These are phyloP conservation scores for Tetraneura akinire DNA, from an alignment of 1,140 invertebrate species.

Conservation along the genomic window DNA sequence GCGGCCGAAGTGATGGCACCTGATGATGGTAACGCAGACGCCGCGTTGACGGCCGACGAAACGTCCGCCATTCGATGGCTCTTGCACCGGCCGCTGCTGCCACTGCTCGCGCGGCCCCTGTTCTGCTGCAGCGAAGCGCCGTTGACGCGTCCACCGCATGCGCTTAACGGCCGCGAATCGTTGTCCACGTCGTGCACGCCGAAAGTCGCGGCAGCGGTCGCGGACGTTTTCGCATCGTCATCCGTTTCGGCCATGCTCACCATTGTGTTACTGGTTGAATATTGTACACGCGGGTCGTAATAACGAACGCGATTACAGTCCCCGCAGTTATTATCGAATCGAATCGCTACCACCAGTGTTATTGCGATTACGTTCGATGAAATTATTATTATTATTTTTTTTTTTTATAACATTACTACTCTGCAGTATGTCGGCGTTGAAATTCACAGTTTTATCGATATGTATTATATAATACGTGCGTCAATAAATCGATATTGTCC, in stretches of 20 bases:
- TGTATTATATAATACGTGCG: too few relatives aligned
- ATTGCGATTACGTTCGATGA: background rate
- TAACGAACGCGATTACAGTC: too few relatives aligned
- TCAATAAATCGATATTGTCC: too few relatives aligned
- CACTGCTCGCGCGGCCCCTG: background rate
- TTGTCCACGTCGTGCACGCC: background rate
- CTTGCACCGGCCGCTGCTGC: background rate
- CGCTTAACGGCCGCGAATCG: background rate
- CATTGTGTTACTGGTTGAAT: background rate
- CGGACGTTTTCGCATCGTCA: background rate
- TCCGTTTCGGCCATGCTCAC: background rate
- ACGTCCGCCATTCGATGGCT: background rate
- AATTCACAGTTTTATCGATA: too few relatives aligned
- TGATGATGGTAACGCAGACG: too few relatives aligned
- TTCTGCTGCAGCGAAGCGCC: background rate
- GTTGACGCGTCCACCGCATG: background rate
- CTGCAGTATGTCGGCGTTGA: too few relatives aligned
- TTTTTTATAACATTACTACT: too few relatives aligned
- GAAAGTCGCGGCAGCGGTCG: background rate
- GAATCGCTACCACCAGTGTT: background rate
- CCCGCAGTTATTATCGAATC: too few relatives aligned
- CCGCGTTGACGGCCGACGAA: background rate
- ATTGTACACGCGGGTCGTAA: too few relatives aligned
- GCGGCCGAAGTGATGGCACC: background rate
- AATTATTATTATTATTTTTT: background rate